A percentile compares a stretch with the other conserved stretches of the same genome.
phyloP scores from a whole-genome alignment of 2,888 invertebrate species.

The Parnassius apollo region DNA sequence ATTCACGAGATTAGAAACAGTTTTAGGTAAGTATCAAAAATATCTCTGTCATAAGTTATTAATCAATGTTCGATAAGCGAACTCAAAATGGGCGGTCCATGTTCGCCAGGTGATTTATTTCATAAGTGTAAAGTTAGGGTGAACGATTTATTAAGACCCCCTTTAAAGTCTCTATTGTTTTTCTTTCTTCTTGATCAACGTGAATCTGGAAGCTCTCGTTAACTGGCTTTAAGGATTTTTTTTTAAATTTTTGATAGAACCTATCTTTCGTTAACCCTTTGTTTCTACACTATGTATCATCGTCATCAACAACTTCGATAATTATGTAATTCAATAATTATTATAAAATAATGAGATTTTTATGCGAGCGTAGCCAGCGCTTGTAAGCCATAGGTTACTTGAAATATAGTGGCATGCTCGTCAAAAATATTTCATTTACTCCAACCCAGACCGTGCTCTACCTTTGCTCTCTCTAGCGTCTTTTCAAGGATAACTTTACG shows the following conservation, averaged over 20 bases:
- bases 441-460: too few relatives aligned
- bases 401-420: too few relatives aligned
- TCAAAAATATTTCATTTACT: too few relatives aligned
- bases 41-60: slow-evolving; percentile 67
- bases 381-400: too few relatives aligned
- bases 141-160: slow-evolving; percentile 30
- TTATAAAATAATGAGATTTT: too few relatives aligned
- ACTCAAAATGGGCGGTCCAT: slow-evolving; percentile 69
- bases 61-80: slow-evolving; percentile 74
- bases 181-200: background rate
- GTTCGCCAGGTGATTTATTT: slow-evolving; percentile 68
- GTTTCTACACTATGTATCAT: too few relatives aligned
- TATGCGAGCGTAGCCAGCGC: too few relatives aligned
- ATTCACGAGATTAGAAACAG: slow-evolving; percentile 42
- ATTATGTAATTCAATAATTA: too few relatives aligned
- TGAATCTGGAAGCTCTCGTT: background rate
- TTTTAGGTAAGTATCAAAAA: slow-evolving; percentile 64
- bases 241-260: too few relatives aligned
- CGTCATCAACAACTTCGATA: too few relatives aligned
- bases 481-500: slow-evolving; percentile 1
- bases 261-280: too few relatives aligned
- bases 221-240: background rate
- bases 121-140: slow-evolving; percentile 45
- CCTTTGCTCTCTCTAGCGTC: slow-evolving; percentile 12
- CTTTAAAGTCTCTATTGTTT: background rate